These are phyloP conservation scores for Orthosia incerta DNA, from an alignment of 2,888 invertebrate genomes.

Conservation along the genomic window DNA sequence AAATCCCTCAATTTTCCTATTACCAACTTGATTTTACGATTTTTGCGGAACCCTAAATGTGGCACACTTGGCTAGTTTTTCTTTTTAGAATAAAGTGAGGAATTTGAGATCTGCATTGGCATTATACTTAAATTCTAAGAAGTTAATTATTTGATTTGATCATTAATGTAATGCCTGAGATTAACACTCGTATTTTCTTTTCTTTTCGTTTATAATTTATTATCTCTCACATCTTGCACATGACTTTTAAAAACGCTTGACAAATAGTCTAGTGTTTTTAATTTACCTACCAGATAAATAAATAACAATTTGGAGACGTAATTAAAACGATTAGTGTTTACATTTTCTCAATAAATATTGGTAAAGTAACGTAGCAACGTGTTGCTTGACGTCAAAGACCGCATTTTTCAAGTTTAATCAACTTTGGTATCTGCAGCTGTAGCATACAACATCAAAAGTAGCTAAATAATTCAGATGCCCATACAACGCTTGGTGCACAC, in stretches of 20 bases:
- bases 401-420: constrained; percentile 20
- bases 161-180: not conserved
- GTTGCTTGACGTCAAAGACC: not conserved
- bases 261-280: not conserved
- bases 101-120: not conserved
- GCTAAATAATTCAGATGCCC: not conserved
- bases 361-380: not conserved
- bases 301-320: too few species aligned
- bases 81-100: not conserved
- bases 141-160: not conserved
- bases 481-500: not conserved
- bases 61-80: too few species aligned
- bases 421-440: not conserved
- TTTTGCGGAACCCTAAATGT: too few species aligned
- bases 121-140: not conserved
- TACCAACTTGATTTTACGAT: too few species aligned
- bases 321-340: not conserved
- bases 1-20: too few species aligned
- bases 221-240: not conserved
- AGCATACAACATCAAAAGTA: not conserved
- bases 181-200: not conserved
- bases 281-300: not conserved
- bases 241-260: not conserved
- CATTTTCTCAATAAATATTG: not conserved
- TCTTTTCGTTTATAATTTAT: too few species aligned